phyloP scores from a whole-genome alignment of 2,888 invertebrate genomes.

The Epistrophella euchroma region DNA sequence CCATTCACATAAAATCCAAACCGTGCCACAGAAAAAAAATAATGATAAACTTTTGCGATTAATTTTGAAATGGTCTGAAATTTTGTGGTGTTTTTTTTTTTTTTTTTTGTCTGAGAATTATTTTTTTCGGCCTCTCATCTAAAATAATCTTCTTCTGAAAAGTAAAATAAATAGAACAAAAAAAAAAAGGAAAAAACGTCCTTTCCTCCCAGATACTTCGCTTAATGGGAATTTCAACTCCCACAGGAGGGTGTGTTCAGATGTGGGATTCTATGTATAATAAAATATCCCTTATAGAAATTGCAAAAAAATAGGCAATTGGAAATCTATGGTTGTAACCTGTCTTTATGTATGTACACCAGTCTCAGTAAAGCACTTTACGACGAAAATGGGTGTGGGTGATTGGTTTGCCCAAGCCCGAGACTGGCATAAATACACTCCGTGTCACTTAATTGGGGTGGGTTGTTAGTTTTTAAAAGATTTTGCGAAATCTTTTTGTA shows the following conservation, averaged over 20 bases:
- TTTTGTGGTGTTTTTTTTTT: background rate
- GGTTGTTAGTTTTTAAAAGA: background rate
- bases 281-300: constrained; percentile 11
- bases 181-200: constrained; percentile 14
- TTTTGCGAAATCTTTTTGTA: background rate
- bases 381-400: constrained; percentile 3
- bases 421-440: background rate
- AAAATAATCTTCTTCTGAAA: constrained; percentile 11
- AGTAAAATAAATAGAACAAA: constrained; percentile 13
- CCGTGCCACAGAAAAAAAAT: constrained; percentile 37
- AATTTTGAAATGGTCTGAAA: constrained; percentile 14
- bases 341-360: background rate
- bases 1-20: constrained; percentile 40
- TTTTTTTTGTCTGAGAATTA: background rate
- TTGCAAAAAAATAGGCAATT: constrained; percentile 16
- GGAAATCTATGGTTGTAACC: constrained; percentile 29
- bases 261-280: constrained; percentile 10
- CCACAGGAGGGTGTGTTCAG: background rate
- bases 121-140: constrained; percentile 17
- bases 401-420: constrained; percentile 12
- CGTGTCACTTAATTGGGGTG: background rate
- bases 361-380: background rate
- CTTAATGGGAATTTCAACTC: constrained; percentile 17
- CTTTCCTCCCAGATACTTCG: constrained; percentile 2
- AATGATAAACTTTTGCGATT: constrained; percentile 46